A percentile compares a stretch with the other conserved stretches of the same genome.
phyloP scores from a whole-genome alignment of 1,140 invertebrate genomes.

The Drosophila eugracilis region DNA sequence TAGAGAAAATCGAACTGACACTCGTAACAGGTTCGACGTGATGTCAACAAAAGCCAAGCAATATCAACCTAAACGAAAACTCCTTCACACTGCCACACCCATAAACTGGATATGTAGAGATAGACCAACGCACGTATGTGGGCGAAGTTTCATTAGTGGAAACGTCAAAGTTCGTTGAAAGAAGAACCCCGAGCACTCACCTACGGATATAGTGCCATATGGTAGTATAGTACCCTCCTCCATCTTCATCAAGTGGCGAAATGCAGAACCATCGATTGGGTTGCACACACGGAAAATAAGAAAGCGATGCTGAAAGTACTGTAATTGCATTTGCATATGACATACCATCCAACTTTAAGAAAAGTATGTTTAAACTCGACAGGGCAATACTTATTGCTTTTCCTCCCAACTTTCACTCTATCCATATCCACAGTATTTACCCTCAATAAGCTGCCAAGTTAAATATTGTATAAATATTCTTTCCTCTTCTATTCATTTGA shows the following conservation, averaged over 20 bases:
- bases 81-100: slow-evolving; percentile 38
- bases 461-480: background rate
- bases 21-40: slow-evolving; percentile 72
- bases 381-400: background rate
- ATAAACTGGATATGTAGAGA: background rate
- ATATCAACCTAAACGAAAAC: slow-evolving; percentile 39
- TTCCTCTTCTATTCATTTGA: slow-evolving; percentile 3
- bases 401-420: too few relatives aligned
- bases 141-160: slow-evolving; percentile 73
- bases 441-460: too few relatives aligned
- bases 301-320: slow-evolving; percentile 21
- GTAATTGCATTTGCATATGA: slow-evolving; percentile 73
- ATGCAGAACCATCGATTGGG: slow-evolving; percentile 7
- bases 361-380: too few relatives aligned
- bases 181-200: slow-evolving; percentile 28
- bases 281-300: slow-evolving; percentile 5
- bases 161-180: slow-evolving; percentile 68
- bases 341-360: slow-evolving; percentile 34
- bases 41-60: slow-evolving; percentile 72
- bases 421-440: too few relatives aligned
- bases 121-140: slow-evolving; percentile 16
- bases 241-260: slow-evolving; percentile 5
- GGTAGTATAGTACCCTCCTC: background rate
- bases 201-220: background rate
- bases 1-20: slow-evolving; percentile 61